Percentiles rank a stretch among this genome's conserved stretches.
Conservation (phyloP, 2,888 invertebrate genomes). For the Gryllus longicercus region DNA sequence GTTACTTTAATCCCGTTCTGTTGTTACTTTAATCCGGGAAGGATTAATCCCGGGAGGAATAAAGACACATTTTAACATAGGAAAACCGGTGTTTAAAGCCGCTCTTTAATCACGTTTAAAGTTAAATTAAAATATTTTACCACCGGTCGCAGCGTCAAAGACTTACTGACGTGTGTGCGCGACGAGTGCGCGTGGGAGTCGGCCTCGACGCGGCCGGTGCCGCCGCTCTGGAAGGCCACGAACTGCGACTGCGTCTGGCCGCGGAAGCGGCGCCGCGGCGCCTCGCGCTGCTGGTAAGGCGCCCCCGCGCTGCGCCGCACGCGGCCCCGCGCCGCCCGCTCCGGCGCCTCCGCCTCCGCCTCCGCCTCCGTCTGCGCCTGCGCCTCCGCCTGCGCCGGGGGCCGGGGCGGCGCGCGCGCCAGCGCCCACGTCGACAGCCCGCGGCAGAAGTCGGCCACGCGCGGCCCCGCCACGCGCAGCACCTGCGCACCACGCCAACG, state of each 20-base stretch:
- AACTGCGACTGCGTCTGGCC: slow-evolving; percentile 86
- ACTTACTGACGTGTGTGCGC: slow-evolving; percentile 48
- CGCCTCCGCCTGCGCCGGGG: background rate
- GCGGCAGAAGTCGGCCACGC: slow-evolving; percentile 50
- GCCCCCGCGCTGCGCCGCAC: slow-evolving; percentile 37
- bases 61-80: too few species aligned
- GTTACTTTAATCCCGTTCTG: too few species aligned
- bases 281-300: slow-evolving; percentile 39
- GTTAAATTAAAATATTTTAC: too few species aligned
- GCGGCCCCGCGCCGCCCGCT: slow-evolving; percentile 39
- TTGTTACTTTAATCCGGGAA: too few species aligned
- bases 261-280: slow-evolving; percentile 51
- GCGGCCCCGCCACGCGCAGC: slow-evolving; percentile 49
- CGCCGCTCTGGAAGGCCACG: slow-evolving; percentile 59
- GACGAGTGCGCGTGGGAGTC: slow-evolving; percentile 70
- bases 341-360: slow-evolving; percentile 22
- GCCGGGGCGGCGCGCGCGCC: slow-evolving; percentile 42
- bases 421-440: slow-evolving; percentile 49
- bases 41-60: too few species aligned
- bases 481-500: slow-evolving; percentile 43
- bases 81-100: too few species aligned
- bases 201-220: slow-evolving; percentile 70
- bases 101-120: too few species aligned
- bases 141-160: too few species aligned
- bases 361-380: background rate